Evolutionary conservation across 1,140 invertebrate species (phyloP).

Genomic region (Adoxophyes honmai): DNA sequence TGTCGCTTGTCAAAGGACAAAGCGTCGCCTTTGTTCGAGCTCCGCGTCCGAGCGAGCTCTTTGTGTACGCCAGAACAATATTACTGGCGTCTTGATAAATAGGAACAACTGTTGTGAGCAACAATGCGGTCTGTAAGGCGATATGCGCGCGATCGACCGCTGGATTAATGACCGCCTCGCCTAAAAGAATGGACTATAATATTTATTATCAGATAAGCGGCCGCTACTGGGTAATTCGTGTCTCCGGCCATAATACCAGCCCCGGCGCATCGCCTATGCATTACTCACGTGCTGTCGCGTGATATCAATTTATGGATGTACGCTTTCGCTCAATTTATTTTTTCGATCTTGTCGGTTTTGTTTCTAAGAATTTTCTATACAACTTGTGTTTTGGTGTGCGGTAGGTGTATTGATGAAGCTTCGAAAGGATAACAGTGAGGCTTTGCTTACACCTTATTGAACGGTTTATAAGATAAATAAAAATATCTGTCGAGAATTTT

Average conservation of each 20-base stretch:
- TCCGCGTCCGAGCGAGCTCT: conserved; percentile 40
- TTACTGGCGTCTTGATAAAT: conserved; percentile 72
- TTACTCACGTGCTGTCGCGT: conserved; percentile 56
- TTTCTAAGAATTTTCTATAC: conserved; percentile 24
- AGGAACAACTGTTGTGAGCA: conserved; percentile 61
- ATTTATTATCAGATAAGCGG: conserved; percentile 74
- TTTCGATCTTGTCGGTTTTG: conserved; percentile 46
- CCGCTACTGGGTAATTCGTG: conserved; percentile 70
- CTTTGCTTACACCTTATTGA: too few relatives aligned
- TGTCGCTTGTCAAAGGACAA: conserved; percentile 58
- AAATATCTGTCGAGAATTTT: conserved; percentile 19
- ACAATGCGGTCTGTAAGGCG: conserved; percentile 70
- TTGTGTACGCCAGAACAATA: conserved; percentile 64
- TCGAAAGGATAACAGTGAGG: too few relatives aligned
- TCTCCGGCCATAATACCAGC: conserved; percentile 57
- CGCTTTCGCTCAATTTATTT: conserved; percentile 37
- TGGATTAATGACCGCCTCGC: conserved; percentile 72
- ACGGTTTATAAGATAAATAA: too few relatives aligned
- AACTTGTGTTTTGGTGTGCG: background rate
- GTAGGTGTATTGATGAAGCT: conserved; percentile 10
- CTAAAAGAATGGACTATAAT: conserved; percentile 75
- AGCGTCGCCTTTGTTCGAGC: conserved; percentile 40
- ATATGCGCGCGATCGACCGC: conserved; percentile 66
- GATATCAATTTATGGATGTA: conserved; percentile 55
- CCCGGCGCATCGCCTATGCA: conserved; percentile 55